Conservation (phyloP, 2,797 vertebrate genomes). For the Myotis pilosus region DNA sequence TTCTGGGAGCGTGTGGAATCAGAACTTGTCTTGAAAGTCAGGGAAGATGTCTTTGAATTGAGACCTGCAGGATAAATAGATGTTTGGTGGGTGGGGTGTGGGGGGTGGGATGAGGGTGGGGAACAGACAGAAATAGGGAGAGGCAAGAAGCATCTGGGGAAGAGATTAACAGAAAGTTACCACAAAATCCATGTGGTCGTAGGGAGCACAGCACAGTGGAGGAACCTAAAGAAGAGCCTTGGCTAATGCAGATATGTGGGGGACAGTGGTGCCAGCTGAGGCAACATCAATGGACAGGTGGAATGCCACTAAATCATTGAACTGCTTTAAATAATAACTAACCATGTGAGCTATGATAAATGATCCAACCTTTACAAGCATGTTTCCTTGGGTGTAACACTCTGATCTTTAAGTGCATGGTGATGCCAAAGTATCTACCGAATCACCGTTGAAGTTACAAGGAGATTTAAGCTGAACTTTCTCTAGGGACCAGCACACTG, state of each 20-base stretch:
- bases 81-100: background rate
- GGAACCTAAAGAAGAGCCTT: background rate
- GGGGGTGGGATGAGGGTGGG: too few relatives aligned
- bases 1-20: background rate
- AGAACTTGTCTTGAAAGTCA: background rate
- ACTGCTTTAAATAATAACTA: background rate
- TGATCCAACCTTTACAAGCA: background rate
- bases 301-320: background rate
- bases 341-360: background rate
- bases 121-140: background rate
- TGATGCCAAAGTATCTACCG: background rate
- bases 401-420: background rate
- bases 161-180: background rate
- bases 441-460: background rate
- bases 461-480: constrained; percentile 27
- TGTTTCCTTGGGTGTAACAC: background rate
- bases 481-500: background rate
- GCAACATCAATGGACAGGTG: background rate
- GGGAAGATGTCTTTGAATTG: background rate
- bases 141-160: constrained; percentile 15
- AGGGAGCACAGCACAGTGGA: background rate
- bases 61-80: background rate
- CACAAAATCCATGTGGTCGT: background rate
- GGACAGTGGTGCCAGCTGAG: background rate
- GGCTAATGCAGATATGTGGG: background rate